Percentiles rank a stretch among this genome's conserved stretches.
phyloP scores from a whole-genome alignment of 2,888 invertebrate species.

The Lasiommata megera region DNA sequence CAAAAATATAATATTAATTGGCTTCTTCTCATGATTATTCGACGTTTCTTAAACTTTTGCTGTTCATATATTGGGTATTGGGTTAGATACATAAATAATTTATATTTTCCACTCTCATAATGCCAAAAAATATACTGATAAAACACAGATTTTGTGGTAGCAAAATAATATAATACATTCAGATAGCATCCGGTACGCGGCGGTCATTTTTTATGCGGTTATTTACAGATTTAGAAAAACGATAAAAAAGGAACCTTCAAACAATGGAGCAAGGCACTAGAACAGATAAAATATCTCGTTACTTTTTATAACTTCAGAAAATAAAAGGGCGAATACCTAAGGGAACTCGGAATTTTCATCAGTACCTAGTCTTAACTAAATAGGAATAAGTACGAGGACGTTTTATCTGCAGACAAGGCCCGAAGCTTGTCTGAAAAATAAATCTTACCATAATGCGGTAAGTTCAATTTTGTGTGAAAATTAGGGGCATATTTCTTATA shows the following conservation, averaged over 20 bases:
- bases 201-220: conserved; percentile 5
- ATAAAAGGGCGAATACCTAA: conserved; percentile 54
- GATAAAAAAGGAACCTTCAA: conserved; percentile 26
- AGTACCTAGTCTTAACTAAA: conserved; percentile 31
- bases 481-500: conserved; percentile 52
- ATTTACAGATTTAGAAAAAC: conserved; percentile 27
- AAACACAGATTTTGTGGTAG: no score
- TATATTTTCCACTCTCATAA: no score
- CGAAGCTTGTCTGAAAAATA: conserved; percentile 61
- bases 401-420: conserved; percentile 54
- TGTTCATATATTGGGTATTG: no score
- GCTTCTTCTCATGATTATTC: no score
- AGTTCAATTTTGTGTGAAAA: conserved; percentile 70
- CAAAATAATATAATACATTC: no score
- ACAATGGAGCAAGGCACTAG: conserved; percentile 41
- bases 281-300: conserved; percentile 67
- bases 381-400: conserved; percentile 46
- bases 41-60: no score
- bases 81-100: no score
- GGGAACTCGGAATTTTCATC: conserved; percentile 49
- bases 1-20: no score
- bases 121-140: no score
- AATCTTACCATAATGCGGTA: conserved; percentile 57
- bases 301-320: conserved; percentile 65
- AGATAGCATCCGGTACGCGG: neutral